Evolutionary conservation across 1,140 invertebrate species (phyloP).

Genomic region (Bombus pyrosoma): DNA sequence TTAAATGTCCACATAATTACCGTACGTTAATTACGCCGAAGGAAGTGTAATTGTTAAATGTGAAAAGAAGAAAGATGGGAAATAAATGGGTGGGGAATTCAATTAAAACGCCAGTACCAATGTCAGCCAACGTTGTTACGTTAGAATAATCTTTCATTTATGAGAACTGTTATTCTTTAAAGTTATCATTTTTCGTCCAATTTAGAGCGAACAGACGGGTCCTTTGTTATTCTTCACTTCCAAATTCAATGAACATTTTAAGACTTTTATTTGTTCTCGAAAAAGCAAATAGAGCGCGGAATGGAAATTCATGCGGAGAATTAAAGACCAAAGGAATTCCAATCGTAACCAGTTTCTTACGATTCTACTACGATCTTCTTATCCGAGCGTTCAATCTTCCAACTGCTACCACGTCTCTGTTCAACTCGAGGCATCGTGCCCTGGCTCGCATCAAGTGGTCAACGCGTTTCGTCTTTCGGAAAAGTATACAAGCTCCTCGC

Average conservation of each 20-base stretch:
- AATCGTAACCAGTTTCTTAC: no score
- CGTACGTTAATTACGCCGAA: background rate
- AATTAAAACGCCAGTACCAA: background rate
- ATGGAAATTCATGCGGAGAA: no score
- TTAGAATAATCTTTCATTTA: background rate
- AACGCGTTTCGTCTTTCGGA: no score
- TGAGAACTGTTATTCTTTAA: background rate
- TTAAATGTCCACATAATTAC: background rate
- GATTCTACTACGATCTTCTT: no score
- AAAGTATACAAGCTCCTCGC: no score
- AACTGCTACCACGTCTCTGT: no score
- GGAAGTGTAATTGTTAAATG: background rate
- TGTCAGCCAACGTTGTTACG: no score
- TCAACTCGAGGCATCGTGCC: no score
- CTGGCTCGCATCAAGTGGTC: no score
- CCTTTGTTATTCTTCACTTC: background rate
- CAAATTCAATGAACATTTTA: background rate
- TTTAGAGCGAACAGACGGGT: background rate
- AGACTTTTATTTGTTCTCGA: background rate
- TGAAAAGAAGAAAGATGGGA: background rate
- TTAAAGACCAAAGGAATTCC: no score
- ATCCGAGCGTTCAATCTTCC: no score
- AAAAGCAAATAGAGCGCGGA: no score
- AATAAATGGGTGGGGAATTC: background rate
- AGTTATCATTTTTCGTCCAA: background rate